Percentiles rank a stretch among this genome's conserved stretches.
Evolutionary conservation across 2,888 invertebrate genomes (phyloP).

Genomic region (Tenthredo mesomela): DNA sequence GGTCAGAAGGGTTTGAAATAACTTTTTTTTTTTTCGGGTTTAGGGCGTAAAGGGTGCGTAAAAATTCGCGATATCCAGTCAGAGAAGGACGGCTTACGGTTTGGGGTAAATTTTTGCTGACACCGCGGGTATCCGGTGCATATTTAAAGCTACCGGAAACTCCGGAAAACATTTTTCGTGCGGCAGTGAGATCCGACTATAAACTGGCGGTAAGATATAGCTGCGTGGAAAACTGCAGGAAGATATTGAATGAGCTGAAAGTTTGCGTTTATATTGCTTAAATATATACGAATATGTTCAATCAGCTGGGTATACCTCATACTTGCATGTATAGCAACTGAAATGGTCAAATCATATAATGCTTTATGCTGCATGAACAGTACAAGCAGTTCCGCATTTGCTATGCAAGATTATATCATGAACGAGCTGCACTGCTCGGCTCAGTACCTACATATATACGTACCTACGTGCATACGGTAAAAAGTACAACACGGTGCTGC

Average conservation of each 20-base stretch:
- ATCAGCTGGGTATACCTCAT: not conserved
- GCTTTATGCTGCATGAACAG: not conserved
- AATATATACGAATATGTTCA: not conserved
- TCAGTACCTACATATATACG: not conserved
- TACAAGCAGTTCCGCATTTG: constrained; percentile 58
- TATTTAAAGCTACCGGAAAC: constrained; percentile 35
- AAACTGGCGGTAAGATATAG: not conserved
- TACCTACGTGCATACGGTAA: not conserved
- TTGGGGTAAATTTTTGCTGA: not conserved
- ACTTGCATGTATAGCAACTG: not conserved
- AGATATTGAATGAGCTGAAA: not conserved
- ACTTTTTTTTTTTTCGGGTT: not conserved
- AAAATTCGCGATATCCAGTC: constrained; percentile 11
- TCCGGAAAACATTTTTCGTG: constrained; percentile 23
- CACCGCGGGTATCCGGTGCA: constrained; percentile 36
- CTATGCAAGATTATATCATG: constrained; percentile 62
- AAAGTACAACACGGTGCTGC: constrained; percentile 46
- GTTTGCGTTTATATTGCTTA: not conserved
- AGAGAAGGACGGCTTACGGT: not conserved
- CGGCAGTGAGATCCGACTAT: not conserved
- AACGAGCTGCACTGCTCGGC: constrained; percentile 19
- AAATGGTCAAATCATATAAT: constrained; percentile 33
- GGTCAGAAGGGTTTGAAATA: not conserved
- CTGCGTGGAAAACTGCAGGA: not conserved
- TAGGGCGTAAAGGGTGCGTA: not conserved